Conservation (phyloP, 2,888 invertebrate species). For the Eristalis tenax region DNA sequence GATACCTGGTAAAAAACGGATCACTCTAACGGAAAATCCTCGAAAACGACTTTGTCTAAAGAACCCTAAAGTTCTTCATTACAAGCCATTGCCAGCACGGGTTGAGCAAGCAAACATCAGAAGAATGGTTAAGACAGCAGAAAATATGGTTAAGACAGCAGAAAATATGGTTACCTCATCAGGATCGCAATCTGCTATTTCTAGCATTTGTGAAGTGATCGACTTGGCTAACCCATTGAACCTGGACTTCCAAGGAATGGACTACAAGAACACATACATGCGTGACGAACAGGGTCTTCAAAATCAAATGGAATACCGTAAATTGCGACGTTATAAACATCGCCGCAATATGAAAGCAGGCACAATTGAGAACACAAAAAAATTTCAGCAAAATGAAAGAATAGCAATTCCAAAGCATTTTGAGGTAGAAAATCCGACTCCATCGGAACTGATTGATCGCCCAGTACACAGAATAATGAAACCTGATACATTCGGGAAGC, state of each 20-base stretch:
- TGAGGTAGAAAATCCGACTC: slow-evolving; percentile 27
- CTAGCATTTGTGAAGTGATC: slow-evolving; percentile 77
- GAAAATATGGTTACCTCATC: slow-evolving; percentile 77
- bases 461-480: neutral
- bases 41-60: slow-evolving; percentile 77
- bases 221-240: slow-evolving; percentile 79
- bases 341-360: slow-evolving; percentile 74
- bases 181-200: slow-evolving; percentile 74
- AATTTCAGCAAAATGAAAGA: slow-evolving; percentile 75
- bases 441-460: neutral
- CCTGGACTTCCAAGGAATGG: slow-evolving; percentile 79
- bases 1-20: slow-evolving; percentile 74
- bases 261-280: slow-evolving; percentile 78
- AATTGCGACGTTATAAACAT: slow-evolving; percentile 77
- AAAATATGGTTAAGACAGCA: slow-evolving; percentile 77
- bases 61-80: slow-evolving; percentile 76
- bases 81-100: slow-evolving; percentile 73
- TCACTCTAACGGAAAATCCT: slow-evolving; percentile 79
- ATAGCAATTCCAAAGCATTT: slow-evolving; percentile 74
- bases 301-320: slow-evolving; percentile 77
- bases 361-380: slow-evolving; percentile 73
- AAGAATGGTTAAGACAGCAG: slow-evolving; percentile 77
- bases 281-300: slow-evolving; percentile 78
- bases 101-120: slow-evolving; percentile 74
- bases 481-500: slow-evolving; percentile 69